Evolutionary conservation across 2,113 vertebrate species (phyloP), one percentile per base, ranked within the genome.

Genomic region (Tachuris rubrigastra): DNA sequence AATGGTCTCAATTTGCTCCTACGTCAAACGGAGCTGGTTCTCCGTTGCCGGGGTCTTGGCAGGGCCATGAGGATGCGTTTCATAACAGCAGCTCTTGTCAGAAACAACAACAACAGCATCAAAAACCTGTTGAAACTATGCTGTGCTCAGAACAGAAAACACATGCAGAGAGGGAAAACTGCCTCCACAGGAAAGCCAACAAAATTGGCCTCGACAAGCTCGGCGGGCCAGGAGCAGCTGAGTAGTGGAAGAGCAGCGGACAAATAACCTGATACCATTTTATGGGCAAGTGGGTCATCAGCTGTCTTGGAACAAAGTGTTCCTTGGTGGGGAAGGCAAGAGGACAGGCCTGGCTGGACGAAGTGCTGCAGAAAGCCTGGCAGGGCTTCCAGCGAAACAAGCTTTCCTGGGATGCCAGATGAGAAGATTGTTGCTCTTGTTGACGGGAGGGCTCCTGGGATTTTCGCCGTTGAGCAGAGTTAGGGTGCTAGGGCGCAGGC

Each of bases 1-100:
- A 96, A 87, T 89, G 96, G 92, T 94, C 85, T 88, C 93, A 88
- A 91, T 95, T 96, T 93, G 83, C 74, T 96, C 62, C 94, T 96
- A 73, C 49, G 31, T 96, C 92, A 93, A 46, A 74, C 62, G 27
- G 62, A 89, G 88, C 80, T 82, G 87, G 46, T 76, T 93, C 71
- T 75, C 46, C 23, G 31, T 39, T 56, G 77, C 84, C 59, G 56
- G 49, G 73, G 41, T 73, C 66, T 84, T 44, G 89, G 85, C 14
- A 52, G 71, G 67, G 35, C 89, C 8, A 2, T 3, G 39, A 90
- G 79, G 95, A 85, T 84, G 85, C 0, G 0, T 94, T 97, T 95
- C 93, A 69, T 68, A 97, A 92, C 93, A 74, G 86, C 87, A 75
- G 85, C 85, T 84, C 95, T 90, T 35, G 62, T 96, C 79, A 93